Base-by-base conservation (phyloP, 2,888 invertebrate species). In the Alviniconcha strummeri region DNA sequence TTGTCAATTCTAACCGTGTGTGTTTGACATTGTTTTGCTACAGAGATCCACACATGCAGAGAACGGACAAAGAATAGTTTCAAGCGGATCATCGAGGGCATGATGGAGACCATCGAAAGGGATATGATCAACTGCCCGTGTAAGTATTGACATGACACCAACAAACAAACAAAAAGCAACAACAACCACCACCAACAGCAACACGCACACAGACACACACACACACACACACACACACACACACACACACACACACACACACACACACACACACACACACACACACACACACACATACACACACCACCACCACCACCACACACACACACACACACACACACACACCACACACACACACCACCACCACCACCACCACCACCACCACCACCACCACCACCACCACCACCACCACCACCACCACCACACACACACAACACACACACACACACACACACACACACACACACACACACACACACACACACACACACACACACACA, bases 1-100 rank as follows among this genome's bases (percentile, higher is more conserved):
- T n/a, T 17, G 15, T 71, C 17, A 19, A 17, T n/a, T 71, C 1
- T 71, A 17, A 8, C 19, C 17, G 8, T 8, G 71, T 71, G 9
- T 71, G 2, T n/a, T 17, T 19, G 17, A 11, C 17, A 8, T 72
- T 81, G 17, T 74, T 1, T 57, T 8, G 7, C 36, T 13, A 17
- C 81, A 81, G 81, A 81, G 52, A 57, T 75, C n/a, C 81, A 81
- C 81, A 75, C 19, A 19, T 81, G 81, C 64, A 52, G 7, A 11
- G n/a, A 55, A 36, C 75, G 81, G 11, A 52, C 6, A 57, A 81
- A 81, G 11, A 75, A 81, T 15, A 15, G 17, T 36, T 81, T 81
- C 75, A 74, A 54, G 19, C 17, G 36, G 17, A 75, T 81, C 11
- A 60, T 81, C 36, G 75, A 75, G 36, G 9, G 7, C 17, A 52